Conservation (phyloP, 2,797 vertebrate genomes). For the Peromyscus aztecus region DNA sequence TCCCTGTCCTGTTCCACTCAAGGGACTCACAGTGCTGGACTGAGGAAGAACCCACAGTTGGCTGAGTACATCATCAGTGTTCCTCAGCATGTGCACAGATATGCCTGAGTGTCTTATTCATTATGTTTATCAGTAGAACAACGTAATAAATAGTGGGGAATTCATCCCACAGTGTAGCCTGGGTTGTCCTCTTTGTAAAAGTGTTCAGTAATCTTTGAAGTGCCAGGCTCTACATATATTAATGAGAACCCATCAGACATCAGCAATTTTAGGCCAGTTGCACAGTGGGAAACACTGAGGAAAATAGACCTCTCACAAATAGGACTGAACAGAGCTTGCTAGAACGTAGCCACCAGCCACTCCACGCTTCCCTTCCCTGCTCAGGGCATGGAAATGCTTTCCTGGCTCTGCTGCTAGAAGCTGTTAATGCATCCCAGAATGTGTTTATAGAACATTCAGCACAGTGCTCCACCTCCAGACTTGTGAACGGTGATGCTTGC, state of each 20-base stretch:
- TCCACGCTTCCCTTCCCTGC: background rate
- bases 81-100: background rate
- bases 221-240: background rate
- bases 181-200: background rate
- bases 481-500: background rate
- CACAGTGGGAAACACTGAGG: background rate
- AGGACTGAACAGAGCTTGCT: background rate
- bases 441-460: constrained; percentile 32
- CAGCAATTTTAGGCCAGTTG: background rate
- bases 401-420: constrained; percentile 45
- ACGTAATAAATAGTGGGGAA: background rate
- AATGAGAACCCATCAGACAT: background rate
- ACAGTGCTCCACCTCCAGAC: background rate
- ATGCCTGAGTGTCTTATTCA: background rate
- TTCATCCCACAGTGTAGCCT: background rate
- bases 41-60: background rate
- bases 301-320: background rate
- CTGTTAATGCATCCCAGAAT: constrained; percentile 66
- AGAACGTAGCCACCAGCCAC: background rate
- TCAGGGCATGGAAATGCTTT: background rate
- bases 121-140: background rate
- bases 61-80: rapidly evolving
- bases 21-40: background rate
- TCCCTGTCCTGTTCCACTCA: background rate
- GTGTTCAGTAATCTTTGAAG: background rate